A percentile compares a stretch with the other conserved stretches of the same genome.
Evolutionary conservation across 2,797 vertebrate species (phyloP).

Genomic region (Scarus forsteni): DNA sequence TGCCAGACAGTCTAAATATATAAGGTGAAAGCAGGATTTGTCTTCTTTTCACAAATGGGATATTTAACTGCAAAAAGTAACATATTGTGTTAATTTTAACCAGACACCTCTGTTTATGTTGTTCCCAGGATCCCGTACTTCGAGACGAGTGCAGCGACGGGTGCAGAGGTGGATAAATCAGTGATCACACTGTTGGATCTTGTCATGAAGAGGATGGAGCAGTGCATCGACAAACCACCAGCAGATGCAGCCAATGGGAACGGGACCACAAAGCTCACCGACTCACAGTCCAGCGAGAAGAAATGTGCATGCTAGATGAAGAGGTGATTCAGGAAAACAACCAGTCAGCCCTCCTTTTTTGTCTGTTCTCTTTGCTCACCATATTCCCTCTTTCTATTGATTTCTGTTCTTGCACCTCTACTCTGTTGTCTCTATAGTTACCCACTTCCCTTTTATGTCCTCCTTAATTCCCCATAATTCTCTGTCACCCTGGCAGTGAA

Average conservation of each 20-base stretch:
- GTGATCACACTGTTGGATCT: constrained; percentile 94
- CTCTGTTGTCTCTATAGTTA: constrained; percentile 13
- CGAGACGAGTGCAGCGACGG: constrained; percentile 94
- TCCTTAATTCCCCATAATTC: background rate
- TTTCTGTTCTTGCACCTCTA: constrained; percentile 50
- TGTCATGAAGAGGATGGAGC: constrained; percentile 98
- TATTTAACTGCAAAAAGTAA: too few species aligned
- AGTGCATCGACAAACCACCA: constrained; percentile 92
- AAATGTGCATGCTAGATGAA: constrained; percentile 91
- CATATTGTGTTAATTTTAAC: too few species aligned
- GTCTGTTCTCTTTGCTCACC: constrained; percentile 13
- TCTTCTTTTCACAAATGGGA: too few species aligned
- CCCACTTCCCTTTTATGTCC: constrained; percentile 5
- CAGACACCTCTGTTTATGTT: background rate
- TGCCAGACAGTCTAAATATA: too few species aligned
- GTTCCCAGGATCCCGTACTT: constrained; percentile 92
- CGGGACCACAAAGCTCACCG: constrained; percentile 85
- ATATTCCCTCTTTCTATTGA: constrained; percentile 21
- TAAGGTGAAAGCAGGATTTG: too few species aligned
- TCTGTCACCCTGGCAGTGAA: constrained; percentile 28
- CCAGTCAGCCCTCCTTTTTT: constrained; percentile 29
- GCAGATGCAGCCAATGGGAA: constrained; percentile 86
- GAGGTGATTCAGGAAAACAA: constrained; percentile 43
- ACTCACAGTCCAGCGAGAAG: constrained; percentile 81
- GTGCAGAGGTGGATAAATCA: constrained; percentile 90